Conservation (phyloP, 2,113 vertebrate genomes). For the Limnothrissa miodon region DNA sequence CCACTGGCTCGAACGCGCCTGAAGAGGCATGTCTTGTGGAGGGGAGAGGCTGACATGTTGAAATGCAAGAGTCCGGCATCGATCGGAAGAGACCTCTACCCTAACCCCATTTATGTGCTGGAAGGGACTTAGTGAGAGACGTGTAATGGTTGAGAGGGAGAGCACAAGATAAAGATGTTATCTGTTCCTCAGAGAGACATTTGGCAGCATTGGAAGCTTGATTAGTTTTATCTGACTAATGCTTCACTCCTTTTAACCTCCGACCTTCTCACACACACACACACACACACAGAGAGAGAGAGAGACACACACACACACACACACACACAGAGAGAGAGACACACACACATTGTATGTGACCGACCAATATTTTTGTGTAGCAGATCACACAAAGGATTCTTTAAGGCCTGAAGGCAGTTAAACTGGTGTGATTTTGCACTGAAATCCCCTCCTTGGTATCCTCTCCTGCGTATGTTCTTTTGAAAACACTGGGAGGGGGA, state of each 20-base stretch:
- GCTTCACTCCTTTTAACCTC: neutral
- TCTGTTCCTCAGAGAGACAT: neutral
- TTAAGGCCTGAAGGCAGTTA: neutral
- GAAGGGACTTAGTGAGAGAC: neutral
- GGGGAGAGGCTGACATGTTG: neutral
- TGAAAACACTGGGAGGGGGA: neutral
- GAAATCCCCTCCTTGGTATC: neutral
- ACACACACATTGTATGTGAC: too few relatives aligned
- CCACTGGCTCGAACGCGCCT: neutral
- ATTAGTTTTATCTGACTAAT: neutral
- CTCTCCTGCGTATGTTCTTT: neutral
- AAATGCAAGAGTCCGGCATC: neutral
- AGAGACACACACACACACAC: neutral
- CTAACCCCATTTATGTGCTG: neutral
- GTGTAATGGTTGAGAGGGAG: neutral
- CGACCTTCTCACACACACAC: neutral
- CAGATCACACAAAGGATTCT: neutral
- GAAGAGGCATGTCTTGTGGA: neutral
- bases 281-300: neutral
- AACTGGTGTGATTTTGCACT: neutral
- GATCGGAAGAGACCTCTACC: neutral
- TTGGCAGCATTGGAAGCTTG: neutral
- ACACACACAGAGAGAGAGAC: neutral
- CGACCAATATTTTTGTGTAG: neutral
- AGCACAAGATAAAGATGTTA: neutral